Evolutionary conservation across 2,888 invertebrate species (phyloP), one percentile per base, ranked within the genome.

Genomic region (Tetheella fluctuosa): DNA sequence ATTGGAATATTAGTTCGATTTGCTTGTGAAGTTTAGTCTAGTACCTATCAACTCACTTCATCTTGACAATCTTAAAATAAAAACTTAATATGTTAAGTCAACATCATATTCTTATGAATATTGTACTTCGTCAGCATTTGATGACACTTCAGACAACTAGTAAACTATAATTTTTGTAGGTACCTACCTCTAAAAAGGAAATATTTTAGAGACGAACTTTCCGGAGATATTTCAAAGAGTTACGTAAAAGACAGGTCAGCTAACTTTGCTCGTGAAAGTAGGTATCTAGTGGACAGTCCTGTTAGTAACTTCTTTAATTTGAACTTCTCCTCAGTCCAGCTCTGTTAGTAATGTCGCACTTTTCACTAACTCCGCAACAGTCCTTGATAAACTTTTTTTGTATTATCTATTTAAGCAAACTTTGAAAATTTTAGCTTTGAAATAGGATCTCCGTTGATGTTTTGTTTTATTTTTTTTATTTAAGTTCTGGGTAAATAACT

Each of bases 301-400:
- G 34, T 34, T 20, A 64, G 69, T 76, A 76, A 74, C 73, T 73
- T 70, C 62, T 73, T 75, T 73, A 65, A 73, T 73, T 73, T 68
- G 30, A 70, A 75, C 64, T 73, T 67, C 37, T 34, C 57, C 67
- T 13, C 48, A 34, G 55, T 23, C 20, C 34, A 4, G 61, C 53
- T 20, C 48, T 48, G 48, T 48, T 48, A 52, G 61, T 53, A 62
- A 62, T 59, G 59, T 62, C 48, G 61, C 56, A 53, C 56, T 59
- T 59, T 59, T 59, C 58, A 64, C 63, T 66, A 63, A 62, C 61
- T 17, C 59, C 58, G 59, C 63, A 55, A 66, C 64, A 53, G 67
- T 63, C 61, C 64, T 72, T 72, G 62, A 64, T 63, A 69, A 71
- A 67, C 12, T 65, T 65, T 64, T 55, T 54, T 71, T 55, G 63